A percentile compares a stretch with the other conserved stretches of the same genome.
Conservation (phyloP, 2,797 vertebrate genomes). For the Mus minutoides region DNA sequence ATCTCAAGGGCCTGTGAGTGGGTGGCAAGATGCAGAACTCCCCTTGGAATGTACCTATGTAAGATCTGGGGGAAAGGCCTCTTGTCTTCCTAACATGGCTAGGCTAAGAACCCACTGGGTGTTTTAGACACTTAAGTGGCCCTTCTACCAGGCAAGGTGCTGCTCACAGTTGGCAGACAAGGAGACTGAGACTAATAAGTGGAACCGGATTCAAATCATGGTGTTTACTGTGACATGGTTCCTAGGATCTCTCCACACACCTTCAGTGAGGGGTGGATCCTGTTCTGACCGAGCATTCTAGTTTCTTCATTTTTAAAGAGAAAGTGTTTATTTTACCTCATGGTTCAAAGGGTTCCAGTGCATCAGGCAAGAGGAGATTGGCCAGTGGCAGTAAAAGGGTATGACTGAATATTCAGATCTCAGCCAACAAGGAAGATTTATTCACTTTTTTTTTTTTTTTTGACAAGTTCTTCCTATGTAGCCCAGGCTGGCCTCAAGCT, state of each 20-base stretch:
- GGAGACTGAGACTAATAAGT: not conserved
- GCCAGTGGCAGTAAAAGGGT: rapidly evolving
- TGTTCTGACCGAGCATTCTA: not conserved
- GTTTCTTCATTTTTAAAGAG: not conserved
- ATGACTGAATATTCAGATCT: not conserved
- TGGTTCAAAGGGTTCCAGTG: not conserved
- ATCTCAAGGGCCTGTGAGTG: not conserved
- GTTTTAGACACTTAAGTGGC: not conserved
- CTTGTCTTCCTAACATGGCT: not conserved
- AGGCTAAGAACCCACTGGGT: no score
- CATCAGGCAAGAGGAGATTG: not conserved
- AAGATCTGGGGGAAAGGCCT: not conserved
- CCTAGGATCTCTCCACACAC: not conserved
- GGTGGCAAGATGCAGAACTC: not conserved
- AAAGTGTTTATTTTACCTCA: not conserved
- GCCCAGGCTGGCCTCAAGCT: not conserved
- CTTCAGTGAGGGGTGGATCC: not conserved
- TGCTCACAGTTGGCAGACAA: not conserved
- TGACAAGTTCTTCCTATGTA: not conserved
- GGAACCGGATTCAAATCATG: not conserved
- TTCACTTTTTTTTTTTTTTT: not conserved
- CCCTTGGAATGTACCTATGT: not conserved
- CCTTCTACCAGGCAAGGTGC: not conserved
- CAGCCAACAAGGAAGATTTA: not conserved
- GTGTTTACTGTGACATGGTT: not conserved